A percentile compares a stretch with the other conserved stretches of the same genome.
These are phyloP conservation scores for Drosophila subpulchrella DNA, from an alignment of 1,140 invertebrate genomes.

Conservation along the genomic window DNA sequence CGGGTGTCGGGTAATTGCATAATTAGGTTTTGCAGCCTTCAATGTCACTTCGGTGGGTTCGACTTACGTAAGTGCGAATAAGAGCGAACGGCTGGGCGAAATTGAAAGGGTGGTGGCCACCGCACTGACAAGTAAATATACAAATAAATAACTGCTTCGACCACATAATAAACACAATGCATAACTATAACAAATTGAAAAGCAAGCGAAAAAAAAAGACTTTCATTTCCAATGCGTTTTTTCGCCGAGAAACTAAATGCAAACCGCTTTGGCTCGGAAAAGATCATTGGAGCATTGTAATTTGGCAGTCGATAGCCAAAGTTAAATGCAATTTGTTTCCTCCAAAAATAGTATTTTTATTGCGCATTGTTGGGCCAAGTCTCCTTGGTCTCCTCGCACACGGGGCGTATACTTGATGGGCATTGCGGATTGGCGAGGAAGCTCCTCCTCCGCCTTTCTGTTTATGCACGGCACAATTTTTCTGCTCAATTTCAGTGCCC, in stretches of 20 bases:
- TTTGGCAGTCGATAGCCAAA: slow-evolving; percentile 44
- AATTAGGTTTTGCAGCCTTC: slow-evolving; percentile 65
- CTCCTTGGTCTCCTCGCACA: slow-evolving; percentile 29
- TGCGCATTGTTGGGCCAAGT: slow-evolving; percentile 56
- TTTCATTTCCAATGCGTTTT: slow-evolving; percentile 73
- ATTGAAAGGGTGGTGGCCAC: slow-evolving; percentile 53
- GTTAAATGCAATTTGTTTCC: slow-evolving; percentile 32
- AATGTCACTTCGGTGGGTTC: slow-evolving; percentile 57
- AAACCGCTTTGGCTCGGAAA: slow-evolving; percentile 35
- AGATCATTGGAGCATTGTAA: slow-evolving; percentile 66
- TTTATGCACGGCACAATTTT: slow-evolving; percentile 57
- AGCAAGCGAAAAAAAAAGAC: slow-evolving; percentile 47
- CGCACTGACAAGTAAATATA: slow-evolving; percentile 19
- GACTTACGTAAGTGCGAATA: slow-evolving; percentile 57
- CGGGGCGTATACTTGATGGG: slow-evolving; percentile 49
- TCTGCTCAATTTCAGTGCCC: slow-evolving; percentile 8
- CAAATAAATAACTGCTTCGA: slow-evolving; percentile 27
- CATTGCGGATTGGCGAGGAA: slow-evolving; percentile 37
- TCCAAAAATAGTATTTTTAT: slow-evolving; percentile 36
- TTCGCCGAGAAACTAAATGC: slow-evolving; percentile 25
- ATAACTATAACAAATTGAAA: slow-evolving; percentile 75
- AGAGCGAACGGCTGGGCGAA: slow-evolving; percentile 34
- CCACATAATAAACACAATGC: slow-evolving; percentile 50
- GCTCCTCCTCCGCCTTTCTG: slow-evolving; percentile 27
- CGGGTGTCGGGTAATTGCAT: slow-evolving; percentile 64